Evolutionary conservation across 2,113 vertebrate genomes (phyloP).

Genomic region (Cyanoderma ruficeps): DNA sequence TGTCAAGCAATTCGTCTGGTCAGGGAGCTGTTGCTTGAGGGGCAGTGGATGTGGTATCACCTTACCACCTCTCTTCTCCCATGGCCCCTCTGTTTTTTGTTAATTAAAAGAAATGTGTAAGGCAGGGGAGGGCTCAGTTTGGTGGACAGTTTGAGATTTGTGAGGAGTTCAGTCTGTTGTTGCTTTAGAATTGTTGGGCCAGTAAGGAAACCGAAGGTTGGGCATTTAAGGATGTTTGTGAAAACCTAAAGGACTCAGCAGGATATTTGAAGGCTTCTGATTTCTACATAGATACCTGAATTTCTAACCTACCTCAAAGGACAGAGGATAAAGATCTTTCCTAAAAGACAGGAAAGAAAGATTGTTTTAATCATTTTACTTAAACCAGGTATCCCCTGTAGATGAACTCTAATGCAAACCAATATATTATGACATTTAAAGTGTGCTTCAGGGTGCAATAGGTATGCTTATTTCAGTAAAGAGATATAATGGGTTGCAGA

Average conservation of each 20-base stretch:
- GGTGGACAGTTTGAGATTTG: background rate
- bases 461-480: constrained; percentile 4
- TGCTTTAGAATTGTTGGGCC: background rate
- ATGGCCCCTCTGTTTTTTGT: fast-evolving
- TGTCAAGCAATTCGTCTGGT: background rate
- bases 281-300: background rate
- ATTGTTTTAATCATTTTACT: background rate
- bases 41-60: background rate
- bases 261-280: background rate
- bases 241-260: background rate
- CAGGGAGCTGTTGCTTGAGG: background rate
- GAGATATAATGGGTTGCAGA: background rate
- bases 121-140: background rate
- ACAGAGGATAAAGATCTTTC: background rate
- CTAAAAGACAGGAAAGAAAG: background rate
- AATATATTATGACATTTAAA: background rate
- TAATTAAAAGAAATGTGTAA: background rate
- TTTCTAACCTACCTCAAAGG: background rate
- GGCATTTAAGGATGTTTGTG: background rate
- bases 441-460: background rate
- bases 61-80: background rate
- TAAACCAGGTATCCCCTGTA: background rate
- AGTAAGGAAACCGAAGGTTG: fast-evolving
- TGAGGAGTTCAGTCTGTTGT: background rate
- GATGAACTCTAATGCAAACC: background rate